Evolutionary conservation across 2,888 invertebrate species (phyloP), one percentile per base, ranked within the genome.

Genomic region (Creontiades dilutus): DNA sequence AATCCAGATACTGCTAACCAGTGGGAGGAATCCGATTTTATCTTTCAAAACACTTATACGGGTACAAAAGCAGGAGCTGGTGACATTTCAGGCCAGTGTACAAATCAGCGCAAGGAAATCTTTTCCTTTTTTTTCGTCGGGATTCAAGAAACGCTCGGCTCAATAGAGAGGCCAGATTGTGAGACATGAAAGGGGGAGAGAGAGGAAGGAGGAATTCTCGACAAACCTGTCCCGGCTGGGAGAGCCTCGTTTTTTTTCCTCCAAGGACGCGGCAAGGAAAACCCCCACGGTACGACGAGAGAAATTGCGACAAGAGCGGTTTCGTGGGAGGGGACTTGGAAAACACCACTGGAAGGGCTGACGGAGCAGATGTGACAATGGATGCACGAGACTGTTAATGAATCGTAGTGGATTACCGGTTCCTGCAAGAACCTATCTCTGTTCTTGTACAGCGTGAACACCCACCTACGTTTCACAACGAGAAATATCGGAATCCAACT

Each of bases 261-360:
- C 23, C 19, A 19, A 23, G 12, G 2, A 27, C 68, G 68, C n/a
- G 2, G 19, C 23, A 7, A 68, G 68, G 23, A 68, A 68, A 68
- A 68, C 23, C 13, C n/a, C 37, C 2, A 0, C 23, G 23, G 27
- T 68, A 68, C 68, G 23, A 68, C 23, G 68, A 68, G 23, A 68
- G 68, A 68, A 68, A 68, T 68, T 23, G 68, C 68, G 68, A 68
- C 23, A 23, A 23, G 37, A 68, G 68, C 68, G n/a, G 61, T 68
- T 52, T 68, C 68, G 68, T 68, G 68, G 68, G 68, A 23, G 5
- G 68, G 27, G 27, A 23, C 16, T 19, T 19, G 61, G 9, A 61
- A 61, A 61, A 61, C n/a, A 19, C n/a, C 1, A n/a, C n/a, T 61
- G 16, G 61, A 68, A 52, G 27, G 68, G 23, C 68, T 23, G 7